Conservation (phyloP, 2,113 vertebrate species). For the Poeciliopsis turrubarensis region DNA sequence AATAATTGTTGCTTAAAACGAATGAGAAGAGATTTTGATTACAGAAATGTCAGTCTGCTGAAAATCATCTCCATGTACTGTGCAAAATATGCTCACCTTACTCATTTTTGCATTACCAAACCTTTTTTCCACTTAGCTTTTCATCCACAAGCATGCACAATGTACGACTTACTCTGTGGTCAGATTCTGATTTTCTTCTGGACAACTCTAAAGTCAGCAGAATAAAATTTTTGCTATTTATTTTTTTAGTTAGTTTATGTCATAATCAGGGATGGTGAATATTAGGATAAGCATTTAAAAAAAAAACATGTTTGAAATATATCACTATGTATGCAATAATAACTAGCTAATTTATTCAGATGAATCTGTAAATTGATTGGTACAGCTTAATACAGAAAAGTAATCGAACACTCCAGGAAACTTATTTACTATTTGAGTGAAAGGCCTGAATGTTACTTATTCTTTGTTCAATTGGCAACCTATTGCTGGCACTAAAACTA, state of each 20-base stretch:
- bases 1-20: no score
- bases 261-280: not conserved
- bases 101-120: no score
- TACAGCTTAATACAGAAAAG: no score
- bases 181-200: no score
- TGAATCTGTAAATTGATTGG: no score
- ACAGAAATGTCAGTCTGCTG: no score
- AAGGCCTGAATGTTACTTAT: not conserved
- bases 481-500: not conserved
- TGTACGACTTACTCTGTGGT: not conserved
- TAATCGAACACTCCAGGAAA: not conserved
- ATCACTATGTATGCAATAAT: not conserved
- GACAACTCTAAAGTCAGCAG: not conserved
- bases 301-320: not conserved
- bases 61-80: no score
- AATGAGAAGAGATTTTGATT: no score
- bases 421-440: not conserved
- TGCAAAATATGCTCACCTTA: no score
- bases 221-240: not conserved
- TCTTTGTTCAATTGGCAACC: not conserved
- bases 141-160: no score
- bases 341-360: no score
- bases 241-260: not conserved
- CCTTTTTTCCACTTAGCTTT: not conserved
- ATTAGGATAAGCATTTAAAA: rapidly evolving